Base-by-base conservation (phyloP, 37 sponge, comb jelly and placozoan species). In the Hexactinellida sp. region DNA sequence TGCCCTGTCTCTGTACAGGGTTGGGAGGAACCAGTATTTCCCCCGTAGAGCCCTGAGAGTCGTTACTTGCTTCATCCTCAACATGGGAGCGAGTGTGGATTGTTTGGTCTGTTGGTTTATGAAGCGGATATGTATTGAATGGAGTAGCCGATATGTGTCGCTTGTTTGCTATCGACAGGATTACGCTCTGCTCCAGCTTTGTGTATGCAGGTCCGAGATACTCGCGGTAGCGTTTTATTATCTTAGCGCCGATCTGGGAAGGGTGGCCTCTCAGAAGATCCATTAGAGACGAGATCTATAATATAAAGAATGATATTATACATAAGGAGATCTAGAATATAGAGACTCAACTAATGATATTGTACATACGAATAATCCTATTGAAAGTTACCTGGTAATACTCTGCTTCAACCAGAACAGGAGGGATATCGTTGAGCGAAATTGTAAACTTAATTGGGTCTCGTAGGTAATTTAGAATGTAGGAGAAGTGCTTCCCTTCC, bases 321-420 rank as follows among this genome's bases (percentile, higher is more conserved):
- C 52, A 23, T 63, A 63, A 23, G 13, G 32, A 25, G 3, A 63
- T 63, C 30, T 3, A 28, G 3, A 23, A 25, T n/a, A 63, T 63
- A 63, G 34, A 63, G 3, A 21, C 3, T 10, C 3, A 63, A 25
- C 3, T 28, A 63, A 10, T 3, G 28, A 25, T 7, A 63, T 63
- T 25, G 13, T 10, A 5, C 30, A 10, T 25, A n/a, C n/a, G n/a
- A n/a, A n/a, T n/a, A n/a, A n/a, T n/a, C n/a, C n/a, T n/a, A n/a
- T n/a, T n/a, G n/a, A n/a, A n/a, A n/a, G n/a, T 10, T 32, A 63
- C 76, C 76, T 63, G 76, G 34, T 63, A 63, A 63, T 63, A 63
- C 30, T n/a, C 30, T 25, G 76, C 76, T 63, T 63, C 76, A 21
- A 25, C 76, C 30, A 63, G 34, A 7, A 63, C 76, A 25, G 76